These are phyloP conservation scores for Meteorus colon DNA, from an alignment of 2,888 invertebrate genomes.

Conservation along the genomic window DNA sequence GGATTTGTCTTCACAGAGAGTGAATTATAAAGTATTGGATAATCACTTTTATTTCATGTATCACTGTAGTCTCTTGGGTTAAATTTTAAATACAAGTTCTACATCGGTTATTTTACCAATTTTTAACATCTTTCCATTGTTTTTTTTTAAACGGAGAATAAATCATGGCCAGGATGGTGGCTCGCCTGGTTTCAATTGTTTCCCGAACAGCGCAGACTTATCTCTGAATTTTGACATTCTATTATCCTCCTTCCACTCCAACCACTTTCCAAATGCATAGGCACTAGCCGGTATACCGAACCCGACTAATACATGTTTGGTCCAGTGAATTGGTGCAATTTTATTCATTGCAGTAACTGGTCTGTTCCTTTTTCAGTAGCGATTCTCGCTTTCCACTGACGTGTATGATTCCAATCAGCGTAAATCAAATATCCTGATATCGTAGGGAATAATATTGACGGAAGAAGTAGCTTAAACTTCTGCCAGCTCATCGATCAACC, in stretches of 20 bases:
- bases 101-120: conserved; percentile 15
- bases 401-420: conserved; percentile 84
- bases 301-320: conserved; percentile 75
- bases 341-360: conserved; percentile 46
- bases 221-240: conserved; percentile 84
- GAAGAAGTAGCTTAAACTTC: conserved; percentile 79
- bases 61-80: conserved; percentile 19
- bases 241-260: conserved; percentile 82
- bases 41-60: conserved; percentile 16
- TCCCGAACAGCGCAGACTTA: conserved; percentile 85
- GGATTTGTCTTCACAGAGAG: too few relatives aligned
- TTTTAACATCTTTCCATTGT: conserved; percentile 22
- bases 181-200: conserved; percentile 79
- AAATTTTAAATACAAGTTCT: conserved; percentile 21
- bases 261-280: conserved; percentile 76
- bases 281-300: conserved; percentile 77
- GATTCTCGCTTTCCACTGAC: conserved; percentile 79
- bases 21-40: conserved; percentile 10
- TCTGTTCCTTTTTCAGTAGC: conserved; percentile 54
- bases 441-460: conserved; percentile 81
- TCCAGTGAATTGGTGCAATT: conserved; percentile 68
- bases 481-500: conserved; percentile 65
- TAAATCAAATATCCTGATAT: conserved; percentile 78
- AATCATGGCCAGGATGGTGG: conserved; percentile 83
- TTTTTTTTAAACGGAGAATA: conserved; percentile 1